These are phyloP conservation scores for Hemicrepidius hirtus DNA, from an alignment of 2,888 invertebrate genomes.

Conservation along the genomic window DNA sequence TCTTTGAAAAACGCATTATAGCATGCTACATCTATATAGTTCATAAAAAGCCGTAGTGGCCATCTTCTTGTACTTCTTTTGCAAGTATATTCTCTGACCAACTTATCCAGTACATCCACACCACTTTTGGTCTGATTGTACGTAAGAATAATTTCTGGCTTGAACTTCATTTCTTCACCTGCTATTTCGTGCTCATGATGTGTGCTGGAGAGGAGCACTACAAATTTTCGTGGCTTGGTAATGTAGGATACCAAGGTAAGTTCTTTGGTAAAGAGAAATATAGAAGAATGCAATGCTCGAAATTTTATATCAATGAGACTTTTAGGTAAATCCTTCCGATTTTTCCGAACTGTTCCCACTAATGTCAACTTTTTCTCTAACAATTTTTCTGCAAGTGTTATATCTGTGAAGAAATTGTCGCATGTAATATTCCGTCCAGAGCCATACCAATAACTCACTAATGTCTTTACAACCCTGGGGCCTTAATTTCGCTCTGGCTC, in stretches of 20 bases:
- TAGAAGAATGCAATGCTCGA: neutral
- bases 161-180: neutral
- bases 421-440: slow-evolving; percentile 6
- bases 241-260: slow-evolving; percentile 4
- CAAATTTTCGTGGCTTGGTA: slow-evolving; percentile 2
- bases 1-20: slow-evolving; percentile 19
- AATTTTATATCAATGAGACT: neutral
- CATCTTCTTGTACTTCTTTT: slow-evolving; percentile 7
- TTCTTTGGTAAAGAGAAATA: neutral
- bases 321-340: slow-evolving; percentile 4
- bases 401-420: slow-evolving; percentile 15
- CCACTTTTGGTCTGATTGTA: slow-evolving; percentile 2
- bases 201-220: neutral
- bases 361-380: neutral
- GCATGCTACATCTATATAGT: neutral
- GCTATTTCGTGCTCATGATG: slow-evolving; percentile 6
- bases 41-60: neutral
- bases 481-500: neutral
- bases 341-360: neutral
- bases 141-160: slow-evolving; percentile 10
- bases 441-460: neutral
- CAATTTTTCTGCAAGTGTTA: slow-evolving; percentile 8
- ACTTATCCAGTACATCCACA: neutral
- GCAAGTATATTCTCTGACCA: slow-evolving; percentile 3
- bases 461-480: neutral